phyloP scores from a whole-genome alignment of 2,113 vertebrate genomes.

The Crocuta crocuta region DNA sequence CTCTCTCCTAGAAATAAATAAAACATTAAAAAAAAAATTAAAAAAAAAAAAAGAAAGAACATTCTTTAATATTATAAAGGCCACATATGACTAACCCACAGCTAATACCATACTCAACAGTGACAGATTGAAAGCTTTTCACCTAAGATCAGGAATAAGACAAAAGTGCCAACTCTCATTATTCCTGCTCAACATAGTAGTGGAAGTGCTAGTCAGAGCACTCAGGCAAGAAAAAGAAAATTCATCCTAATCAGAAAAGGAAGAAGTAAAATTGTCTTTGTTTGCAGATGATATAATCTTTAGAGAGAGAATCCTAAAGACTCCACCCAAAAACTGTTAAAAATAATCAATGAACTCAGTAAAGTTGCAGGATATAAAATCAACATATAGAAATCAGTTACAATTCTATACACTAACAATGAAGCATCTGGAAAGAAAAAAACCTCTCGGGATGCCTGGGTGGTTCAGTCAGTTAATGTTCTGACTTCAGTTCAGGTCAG shows the following conservation, averaged over 20 bases:
- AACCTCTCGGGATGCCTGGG: neutral
- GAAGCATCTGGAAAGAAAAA: neutral
- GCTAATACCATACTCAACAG: too few relatives aligned
- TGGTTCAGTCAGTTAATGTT: too few relatives aligned
- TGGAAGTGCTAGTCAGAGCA: neutral
- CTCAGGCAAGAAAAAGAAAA: neutral
- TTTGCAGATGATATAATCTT: neutral
- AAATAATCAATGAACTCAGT: neutral
- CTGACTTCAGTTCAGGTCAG: too few relatives aligned
- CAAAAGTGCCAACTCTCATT: too few relatives aligned
- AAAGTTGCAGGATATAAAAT: neutral
- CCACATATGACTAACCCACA: too few relatives aligned
- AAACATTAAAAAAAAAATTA: too few relatives aligned
- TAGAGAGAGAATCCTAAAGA: neutral
- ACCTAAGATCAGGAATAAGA: too few relatives aligned
- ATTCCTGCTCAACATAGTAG: too few relatives aligned
- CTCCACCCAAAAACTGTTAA: neutral
- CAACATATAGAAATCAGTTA: neutral
- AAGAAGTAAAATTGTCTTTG: neutral
- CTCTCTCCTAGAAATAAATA: too few relatives aligned
- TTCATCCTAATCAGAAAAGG: neutral
- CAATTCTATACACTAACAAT: neutral
- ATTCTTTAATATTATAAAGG: too few relatives aligned
- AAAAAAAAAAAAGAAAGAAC: too few relatives aligned
- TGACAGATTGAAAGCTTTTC: too few relatives aligned